phyloP scores from a whole-genome alignment of 2,797 vertebrate genomes.

The Poliocrania exsul region DNA sequence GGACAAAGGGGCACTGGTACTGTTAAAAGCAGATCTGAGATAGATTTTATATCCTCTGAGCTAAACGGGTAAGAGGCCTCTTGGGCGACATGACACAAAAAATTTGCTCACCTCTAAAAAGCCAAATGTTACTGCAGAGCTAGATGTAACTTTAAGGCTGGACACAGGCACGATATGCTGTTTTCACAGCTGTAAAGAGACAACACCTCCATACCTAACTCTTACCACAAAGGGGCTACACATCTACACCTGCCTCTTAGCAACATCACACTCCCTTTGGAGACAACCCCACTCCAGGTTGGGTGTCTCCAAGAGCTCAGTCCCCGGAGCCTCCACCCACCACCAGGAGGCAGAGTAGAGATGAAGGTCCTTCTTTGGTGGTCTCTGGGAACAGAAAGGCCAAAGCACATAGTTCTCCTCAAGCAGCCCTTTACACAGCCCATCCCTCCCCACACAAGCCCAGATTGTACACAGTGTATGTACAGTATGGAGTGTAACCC shows the following conservation, averaged over 20 bases:
- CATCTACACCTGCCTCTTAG: background rate
- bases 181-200: background rate
- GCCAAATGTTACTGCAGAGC: accelerated
- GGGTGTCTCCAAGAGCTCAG: background rate
- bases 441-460: accelerated
- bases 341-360: background rate
- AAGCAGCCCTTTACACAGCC: background rate
- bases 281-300: background rate
- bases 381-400: background rate
- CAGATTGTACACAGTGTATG: accelerated
- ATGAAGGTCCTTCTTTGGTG: background rate
- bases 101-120: background rate
- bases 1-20: background rate
- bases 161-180: too few species aligned
- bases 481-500: background rate
- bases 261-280: background rate
- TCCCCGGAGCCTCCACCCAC: accelerated
- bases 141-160: background rate
- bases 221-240: background rate
- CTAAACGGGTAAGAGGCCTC: background rate
- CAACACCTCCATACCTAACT: background rate
- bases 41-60: background rate
- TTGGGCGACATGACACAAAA: background rate
- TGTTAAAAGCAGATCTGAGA: background rate
- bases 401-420: accelerated